Percentiles rank a stretch among this genome's conserved stretches.
phyloP scores from a whole-genome alignment of 35 echinoderm and acorn worm genomes.

The Amphiura filiformis region DNA sequence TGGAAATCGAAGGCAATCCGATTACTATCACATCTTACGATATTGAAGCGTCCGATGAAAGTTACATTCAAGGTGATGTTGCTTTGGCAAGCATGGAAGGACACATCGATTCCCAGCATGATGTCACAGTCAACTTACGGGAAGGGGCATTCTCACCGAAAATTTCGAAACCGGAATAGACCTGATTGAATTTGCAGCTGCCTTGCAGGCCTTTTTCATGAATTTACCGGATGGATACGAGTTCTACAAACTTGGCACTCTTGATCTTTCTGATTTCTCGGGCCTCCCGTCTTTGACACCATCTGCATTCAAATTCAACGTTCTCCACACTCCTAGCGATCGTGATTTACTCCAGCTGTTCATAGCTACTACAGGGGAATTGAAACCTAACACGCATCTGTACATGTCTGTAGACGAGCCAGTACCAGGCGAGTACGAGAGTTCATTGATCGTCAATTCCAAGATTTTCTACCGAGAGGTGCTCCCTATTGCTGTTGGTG shows the following conservation, averaged over 20 bases:
- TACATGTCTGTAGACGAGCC: not conserved
- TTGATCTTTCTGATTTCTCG: not conserved
- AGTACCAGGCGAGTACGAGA: not conserved
- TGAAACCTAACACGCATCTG: not conserved
- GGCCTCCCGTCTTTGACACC: not conserved
- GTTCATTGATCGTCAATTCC: conserved; percentile 20
- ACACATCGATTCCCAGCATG: not conserved
- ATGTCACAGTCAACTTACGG: not conserved
- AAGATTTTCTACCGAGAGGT: conserved; percentile 23
- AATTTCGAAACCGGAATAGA: not conserved
- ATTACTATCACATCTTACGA: not conserved
- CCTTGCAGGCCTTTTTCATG: not conserved
- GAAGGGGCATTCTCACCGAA: conserved; percentile 6
- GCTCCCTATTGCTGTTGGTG: not conserved
- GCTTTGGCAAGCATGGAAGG: not conserved
- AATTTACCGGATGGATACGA: conserved; percentile 18
- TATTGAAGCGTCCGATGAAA: not conserved
- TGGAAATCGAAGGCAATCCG: not conserved
- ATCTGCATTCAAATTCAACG: not conserved
- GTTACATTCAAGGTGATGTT: conserved; percentile 18
- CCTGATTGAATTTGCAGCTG: not conserved
- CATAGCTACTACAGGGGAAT: conserved; percentile 11
- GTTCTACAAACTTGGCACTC: conserved; percentile 11
- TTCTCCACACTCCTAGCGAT: conserved; percentile 1
- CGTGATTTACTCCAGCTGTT: conserved; percentile 23